Evolutionary conservation across 2,888 invertebrate species (phyloP), one percentile per base, ranked within the genome.

Genomic region (Rotaria magnacalcarata): DNA sequence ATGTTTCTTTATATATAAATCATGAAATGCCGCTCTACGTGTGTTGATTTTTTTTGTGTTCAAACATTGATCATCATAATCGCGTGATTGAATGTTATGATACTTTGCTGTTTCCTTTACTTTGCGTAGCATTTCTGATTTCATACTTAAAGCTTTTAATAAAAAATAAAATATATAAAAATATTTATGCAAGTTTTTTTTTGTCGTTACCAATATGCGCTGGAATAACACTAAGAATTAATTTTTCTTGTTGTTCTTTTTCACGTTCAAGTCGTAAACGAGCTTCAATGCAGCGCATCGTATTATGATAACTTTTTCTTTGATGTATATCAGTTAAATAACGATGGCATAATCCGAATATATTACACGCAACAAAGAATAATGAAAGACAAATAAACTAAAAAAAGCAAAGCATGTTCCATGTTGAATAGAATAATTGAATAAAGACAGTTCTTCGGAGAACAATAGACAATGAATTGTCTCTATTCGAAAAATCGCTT

Each of bases 241-340:
- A 92, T 89, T 96, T 94, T 91, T 96, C 96, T 91, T 96, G 96
- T 89, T 96, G 96, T 89, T 96, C 96, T 88, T 95, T 93, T 91
- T 96, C 96, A 90, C 95, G 95, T 92, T 96, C 96, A 88, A 96
- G 92, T 91, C 96, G 96, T 87, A 96, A 95, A 87, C 96, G 93
- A 88, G 96, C 96, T 90, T 96, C 96, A 88, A 96, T 94, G 89
- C 96, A 96, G n/a, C 94, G 95, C 88, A 95, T 93, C 84, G 96
- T 96, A 52, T 96, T 96, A 27, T 95, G 94, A 90, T 96, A 96
- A n/a, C 96, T 96, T 89, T 94, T 93, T 89, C 94, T 93, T 90
- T 96, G 96, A 2, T 96, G 95, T 58, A 94, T 93, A 89, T 95
- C 95, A 0, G 96, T 96, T 92, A 96, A 93, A 88, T 94, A 94